Conservation (phyloP, 2,113 vertebrate genomes). For the Proteles cristata region DNA sequence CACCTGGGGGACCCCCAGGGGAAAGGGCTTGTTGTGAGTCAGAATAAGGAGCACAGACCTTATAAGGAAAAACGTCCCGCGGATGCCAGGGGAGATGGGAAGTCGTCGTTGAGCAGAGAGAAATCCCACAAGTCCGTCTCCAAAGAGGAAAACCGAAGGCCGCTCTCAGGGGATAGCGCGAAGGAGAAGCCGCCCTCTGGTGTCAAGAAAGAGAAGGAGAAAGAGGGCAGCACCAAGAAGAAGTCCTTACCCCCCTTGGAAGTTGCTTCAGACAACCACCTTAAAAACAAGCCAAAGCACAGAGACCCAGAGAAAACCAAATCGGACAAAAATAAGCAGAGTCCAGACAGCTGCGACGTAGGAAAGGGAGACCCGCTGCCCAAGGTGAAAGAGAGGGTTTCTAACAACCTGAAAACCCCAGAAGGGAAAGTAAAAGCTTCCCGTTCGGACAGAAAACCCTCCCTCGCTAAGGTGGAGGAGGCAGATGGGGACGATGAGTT, state of each 20-base stretch:
- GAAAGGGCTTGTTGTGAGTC: constrained; percentile 84
- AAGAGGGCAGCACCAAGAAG: constrained; percentile 80
- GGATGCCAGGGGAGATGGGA: constrained; percentile 80
- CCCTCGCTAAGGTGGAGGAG: constrained; percentile 82
- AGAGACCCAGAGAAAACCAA: constrained; percentile 86
- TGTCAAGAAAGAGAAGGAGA: constrained; percentile 85
- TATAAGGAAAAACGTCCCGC: constrained; percentile 84
- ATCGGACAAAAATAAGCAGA: constrained; percentile 83
- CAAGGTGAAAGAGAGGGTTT: constrained; percentile 86
- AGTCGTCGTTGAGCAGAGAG: constrained; percentile 76
- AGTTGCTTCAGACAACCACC: constrained; percentile 78
- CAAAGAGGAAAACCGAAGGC: constrained; percentile 83
- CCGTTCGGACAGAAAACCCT: constrained; percentile 72
- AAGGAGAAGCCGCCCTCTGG: constrained; percentile 83
- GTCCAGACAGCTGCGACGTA: constrained; percentile 26
- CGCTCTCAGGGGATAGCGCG: constrained; percentile 34
- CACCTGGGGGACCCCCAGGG: constrained; percentile 83
- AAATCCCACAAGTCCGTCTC: constrained; percentile 80
- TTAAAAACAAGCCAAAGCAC: constrained; percentile 84
- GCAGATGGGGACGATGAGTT: constrained; percentile 89
- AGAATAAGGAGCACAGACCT: constrained; percentile 88
- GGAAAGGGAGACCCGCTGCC: constrained; percentile 81
- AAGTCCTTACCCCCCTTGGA: constrained; percentile 63
- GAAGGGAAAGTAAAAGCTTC: constrained; percentile 81
- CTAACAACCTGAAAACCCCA: constrained; percentile 77